phyloP scores from a whole-genome alignment of 2,888 invertebrate species.

The Dasysyrphus albostriatus region DNA sequence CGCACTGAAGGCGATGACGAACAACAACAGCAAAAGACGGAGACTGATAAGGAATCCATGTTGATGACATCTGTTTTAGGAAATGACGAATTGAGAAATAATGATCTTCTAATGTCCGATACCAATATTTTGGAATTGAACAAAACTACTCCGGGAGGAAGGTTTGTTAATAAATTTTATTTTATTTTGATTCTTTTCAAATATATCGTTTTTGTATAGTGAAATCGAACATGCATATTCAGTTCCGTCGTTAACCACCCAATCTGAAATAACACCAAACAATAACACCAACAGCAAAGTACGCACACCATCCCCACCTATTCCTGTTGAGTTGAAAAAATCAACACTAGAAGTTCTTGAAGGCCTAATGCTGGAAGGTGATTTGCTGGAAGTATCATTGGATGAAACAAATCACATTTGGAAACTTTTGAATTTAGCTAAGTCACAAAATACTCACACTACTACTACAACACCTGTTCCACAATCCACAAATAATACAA shows the following conservation, averaged over 20 bases:
- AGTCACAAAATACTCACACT: constrained; percentile 83
- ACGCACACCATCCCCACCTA: constrained; percentile 54
- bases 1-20: constrained; percentile 25
- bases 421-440: constrained; percentile 88
- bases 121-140: neutral
- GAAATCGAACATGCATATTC: constrained; percentile 77
- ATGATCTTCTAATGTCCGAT: neutral
- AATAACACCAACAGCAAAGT: neutral
- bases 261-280: neutral
- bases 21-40: neutral
- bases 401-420: constrained; percentile 94
- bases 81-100: constrained; percentile 24
- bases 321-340: constrained; percentile 80
- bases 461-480: constrained; percentile 64
- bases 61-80: neutral
- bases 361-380: constrained; percentile 95
- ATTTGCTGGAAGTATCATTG: constrained; percentile 93
- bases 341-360: constrained; percentile 86
- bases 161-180: constrained; percentile 10
- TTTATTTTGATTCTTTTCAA: neutral
- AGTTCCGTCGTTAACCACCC: constrained; percentile 42
- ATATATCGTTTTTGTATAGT: constrained; percentile 26
- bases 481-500: constrained; percentile 64
- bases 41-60: neutral
- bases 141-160: constrained; percentile 3